Conservation (phyloP, 1,140 invertebrate species). For the Anadara kagoshimensis region DNA sequence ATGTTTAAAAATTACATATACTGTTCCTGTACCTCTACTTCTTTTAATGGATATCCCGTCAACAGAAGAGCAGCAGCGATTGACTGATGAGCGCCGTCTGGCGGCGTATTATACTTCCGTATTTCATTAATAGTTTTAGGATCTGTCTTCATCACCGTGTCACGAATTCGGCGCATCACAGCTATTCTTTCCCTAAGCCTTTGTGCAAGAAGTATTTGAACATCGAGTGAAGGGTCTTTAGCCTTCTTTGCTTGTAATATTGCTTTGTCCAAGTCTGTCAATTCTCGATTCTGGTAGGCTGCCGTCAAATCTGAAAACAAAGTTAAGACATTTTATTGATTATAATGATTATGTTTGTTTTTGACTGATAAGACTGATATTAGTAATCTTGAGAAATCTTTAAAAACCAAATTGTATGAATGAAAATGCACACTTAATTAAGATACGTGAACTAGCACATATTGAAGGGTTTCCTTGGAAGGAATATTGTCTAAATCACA, state of each 20-base stretch:
- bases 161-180: conserved; percentile 24
- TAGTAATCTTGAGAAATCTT: not conserved
- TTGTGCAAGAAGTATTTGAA: conserved; percentile 11
- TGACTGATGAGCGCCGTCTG: conserved; percentile 34
- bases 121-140: conserved; percentile 25
- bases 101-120: conserved; percentile 24
- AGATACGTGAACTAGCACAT: too few species aligned
- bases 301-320: conserved; percentile 7
- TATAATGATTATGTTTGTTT: not conserved
- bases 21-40: conserved; percentile 20
- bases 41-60: conserved; percentile 7
- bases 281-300: conserved; percentile 25
- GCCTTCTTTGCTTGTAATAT: conserved; percentile 16
- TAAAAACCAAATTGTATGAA: not conserved
- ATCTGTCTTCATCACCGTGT: conserved; percentile 25
- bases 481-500: too few species aligned
- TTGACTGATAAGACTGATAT: not conserved
- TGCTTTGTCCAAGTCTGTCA: conserved; percentile 27
- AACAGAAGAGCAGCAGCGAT: conserved; percentile 27
- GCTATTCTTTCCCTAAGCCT: conserved; percentile 24
- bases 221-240: conserved; percentile 22
- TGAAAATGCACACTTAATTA: not conserved
- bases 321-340: not conserved
- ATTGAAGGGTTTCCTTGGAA: too few species aligned
- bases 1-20: not conserved